Evolutionary conservation across 1,140 invertebrate genomes (phyloP), one percentile per base, ranked within the genome.

Genomic region (Heliconius hermathena): DNA sequence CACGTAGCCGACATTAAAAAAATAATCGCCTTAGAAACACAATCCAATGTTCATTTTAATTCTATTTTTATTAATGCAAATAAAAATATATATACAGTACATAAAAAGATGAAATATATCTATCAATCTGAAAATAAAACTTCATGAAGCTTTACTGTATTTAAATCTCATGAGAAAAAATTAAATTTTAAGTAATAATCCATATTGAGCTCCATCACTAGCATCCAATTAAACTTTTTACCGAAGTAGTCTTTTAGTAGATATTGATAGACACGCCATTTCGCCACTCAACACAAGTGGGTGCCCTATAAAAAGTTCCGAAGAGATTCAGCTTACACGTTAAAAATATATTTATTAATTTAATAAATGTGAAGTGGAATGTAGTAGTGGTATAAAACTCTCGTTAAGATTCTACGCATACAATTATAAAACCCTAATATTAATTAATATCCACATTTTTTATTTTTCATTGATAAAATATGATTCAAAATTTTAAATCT

Each of bases 191-290:
- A 22, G 54, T 60, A 22, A 0, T 22, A 60, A 60, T 26, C 54
- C n/a, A 60, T 60, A 60, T 60, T 36, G 20, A 75, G 52, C 54
- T 22, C 46, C 46, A 22, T 52, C 38, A 26, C 8, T 46, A 73
- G 38, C 72, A 52, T 60, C 74, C 38, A 75, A 75, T 75, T 75
- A 75, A 75, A 38, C 33, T 38, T 60, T 75, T 52, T 11, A 60
- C 33, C 54, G 54, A 33, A 75, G 52, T 41, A 36, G 18, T 16
- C 29, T 60, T 75, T 60, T 60, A 36, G 52, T 38, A 60, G 13
- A 57, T 75, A n/a, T 60, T 33, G 16, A 75, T 75, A 60, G 54
- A 33, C 26, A 75, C 52, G 38, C 57, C 52, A 26, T 60, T 60
- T 22, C 52, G 29, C 74, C 60, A 6, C 46, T 33, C 41, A n/a